Percentiles rank a stretch among this genome's conserved stretches.
Evolutionary conservation across 2,113 vertebrate genomes (phyloP).

Genomic region (Stictonetta naevosa): DNA sequence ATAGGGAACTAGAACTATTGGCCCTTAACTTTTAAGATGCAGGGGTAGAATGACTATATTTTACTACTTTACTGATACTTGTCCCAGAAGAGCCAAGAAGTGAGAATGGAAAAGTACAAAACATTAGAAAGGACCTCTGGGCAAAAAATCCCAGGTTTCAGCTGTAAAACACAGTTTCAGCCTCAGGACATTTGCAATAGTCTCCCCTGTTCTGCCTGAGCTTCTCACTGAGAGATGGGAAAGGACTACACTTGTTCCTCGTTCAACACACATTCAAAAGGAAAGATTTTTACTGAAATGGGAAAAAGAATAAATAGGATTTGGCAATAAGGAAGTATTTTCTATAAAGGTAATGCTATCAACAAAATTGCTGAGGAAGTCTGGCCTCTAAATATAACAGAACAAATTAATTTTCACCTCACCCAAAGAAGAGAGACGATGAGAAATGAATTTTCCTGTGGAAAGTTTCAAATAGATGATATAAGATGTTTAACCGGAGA

Average conservation of each 20-base stretch:
- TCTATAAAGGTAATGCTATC: not conserved
- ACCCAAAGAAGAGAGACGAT: not conserved
- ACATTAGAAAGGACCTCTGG: not conserved
- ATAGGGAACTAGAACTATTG: not conserved
- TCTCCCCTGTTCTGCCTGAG: not conserved
- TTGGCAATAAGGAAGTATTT: not conserved
- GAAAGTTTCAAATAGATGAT: not conserved
- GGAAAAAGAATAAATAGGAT: not conserved
- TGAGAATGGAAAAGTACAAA: not conserved
- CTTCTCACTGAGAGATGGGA: not conserved
- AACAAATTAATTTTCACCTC: not conserved
- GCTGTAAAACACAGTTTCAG: not conserved
- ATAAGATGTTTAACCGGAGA: not conserved
- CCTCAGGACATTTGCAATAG: not conserved
- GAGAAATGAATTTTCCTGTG: not conserved
- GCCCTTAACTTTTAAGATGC: not conserved
- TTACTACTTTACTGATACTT: not conserved
- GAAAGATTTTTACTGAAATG: not conserved
- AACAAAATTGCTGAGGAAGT: not conserved
- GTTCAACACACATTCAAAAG: rapidly evolving
- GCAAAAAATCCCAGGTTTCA: not conserved
- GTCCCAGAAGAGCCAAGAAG: not conserved
- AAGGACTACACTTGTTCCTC: not conserved
- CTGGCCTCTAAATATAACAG: not conserved
- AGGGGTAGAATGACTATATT: not conserved